Percentiles rank a stretch among this genome's conserved stretches.
Evolutionary conservation across 2,113 vertebrate species (phyloP).

Genomic region (Athene cunicularia): DNA sequence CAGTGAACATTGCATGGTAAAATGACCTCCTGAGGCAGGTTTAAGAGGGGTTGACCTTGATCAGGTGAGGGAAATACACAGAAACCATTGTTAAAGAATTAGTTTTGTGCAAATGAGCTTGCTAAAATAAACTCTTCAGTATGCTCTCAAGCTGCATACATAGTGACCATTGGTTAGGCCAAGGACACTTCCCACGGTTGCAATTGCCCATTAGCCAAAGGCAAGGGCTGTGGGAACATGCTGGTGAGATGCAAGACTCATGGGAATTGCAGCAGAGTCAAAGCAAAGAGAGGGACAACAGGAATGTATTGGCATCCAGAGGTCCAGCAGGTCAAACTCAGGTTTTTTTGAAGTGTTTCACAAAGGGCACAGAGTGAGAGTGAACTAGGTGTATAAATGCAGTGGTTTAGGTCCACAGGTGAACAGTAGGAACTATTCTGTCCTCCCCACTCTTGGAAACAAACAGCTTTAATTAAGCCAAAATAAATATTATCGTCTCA

Average conservation of each 20-base stretch:
- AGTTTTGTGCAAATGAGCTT: background rate
- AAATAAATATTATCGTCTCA: background rate
- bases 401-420: background rate
- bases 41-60: background rate
- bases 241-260: accelerated
- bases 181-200: accelerated
- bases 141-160: background rate
- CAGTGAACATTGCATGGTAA: background rate
- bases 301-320: background rate
- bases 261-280: accelerated
- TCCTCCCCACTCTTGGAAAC: background rate
- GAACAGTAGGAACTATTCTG: background rate
- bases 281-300: accelerated
- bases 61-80: background rate
- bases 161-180: background rate
- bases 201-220: background rate
- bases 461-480: background rate
- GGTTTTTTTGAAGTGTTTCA: background rate
- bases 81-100: background rate
- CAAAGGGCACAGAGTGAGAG: background rate
- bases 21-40: background rate
- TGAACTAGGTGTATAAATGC: background rate
- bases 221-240: background rate
- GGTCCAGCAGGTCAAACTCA: background rate
- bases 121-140: background rate